A percentile compares a stretch with the other conserved stretches of the same genome.
Evolutionary conservation across 2,888 invertebrate species (phyloP).

Genomic region (Agrochola macilenta): DNA sequence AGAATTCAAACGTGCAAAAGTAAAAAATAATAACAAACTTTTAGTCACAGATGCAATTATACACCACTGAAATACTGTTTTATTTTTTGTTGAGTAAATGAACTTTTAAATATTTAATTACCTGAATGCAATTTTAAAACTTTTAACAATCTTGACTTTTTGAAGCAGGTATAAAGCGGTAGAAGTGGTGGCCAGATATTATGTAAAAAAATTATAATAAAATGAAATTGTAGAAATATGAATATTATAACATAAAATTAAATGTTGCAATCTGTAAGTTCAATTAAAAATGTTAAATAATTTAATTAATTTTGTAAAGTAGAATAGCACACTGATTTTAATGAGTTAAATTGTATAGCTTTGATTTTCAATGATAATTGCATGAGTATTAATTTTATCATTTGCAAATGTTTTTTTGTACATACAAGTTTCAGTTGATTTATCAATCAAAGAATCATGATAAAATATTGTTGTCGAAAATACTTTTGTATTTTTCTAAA

Average conservation of each 20-base stretch:
- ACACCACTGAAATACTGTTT: constrained; percentile 22
- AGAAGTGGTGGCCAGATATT: constrained; percentile 27
- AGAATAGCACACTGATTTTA: constrained; percentile 20
- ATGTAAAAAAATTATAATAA: neutral
- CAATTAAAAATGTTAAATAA: neutral
- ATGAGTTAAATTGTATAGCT: constrained; percentile 34
- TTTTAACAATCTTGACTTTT: constrained; percentile 44
- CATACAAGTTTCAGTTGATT: constrained; percentile 19
- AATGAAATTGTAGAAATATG: constrained; percentile 2
- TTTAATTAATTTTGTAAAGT: neutral
- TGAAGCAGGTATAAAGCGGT: constrained; percentile 45
- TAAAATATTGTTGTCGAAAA: neutral
- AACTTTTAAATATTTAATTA: neutral
- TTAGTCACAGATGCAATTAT: constrained; percentile 27
- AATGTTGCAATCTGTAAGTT: neutral
- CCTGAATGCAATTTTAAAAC: constrained; percentile 15
- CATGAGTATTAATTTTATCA: constrained; percentile 31
- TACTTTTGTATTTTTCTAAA: neutral
- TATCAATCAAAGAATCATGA: constrained; percentile 15
- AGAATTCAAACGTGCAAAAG: constrained; percentile 19
- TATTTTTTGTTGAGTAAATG: constrained; percentile 7
- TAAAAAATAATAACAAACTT: constrained; percentile 2
- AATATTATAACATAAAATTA: constrained; percentile 5
- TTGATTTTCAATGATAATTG: constrained; percentile 47
- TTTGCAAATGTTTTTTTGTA: constrained; percentile 4